A percentile compares a stretch with the other conserved stretches of the same genome.
Conservation (phyloP, 2,113 vertebrate genomes). For the Phrynocephalus versicolor region DNA sequence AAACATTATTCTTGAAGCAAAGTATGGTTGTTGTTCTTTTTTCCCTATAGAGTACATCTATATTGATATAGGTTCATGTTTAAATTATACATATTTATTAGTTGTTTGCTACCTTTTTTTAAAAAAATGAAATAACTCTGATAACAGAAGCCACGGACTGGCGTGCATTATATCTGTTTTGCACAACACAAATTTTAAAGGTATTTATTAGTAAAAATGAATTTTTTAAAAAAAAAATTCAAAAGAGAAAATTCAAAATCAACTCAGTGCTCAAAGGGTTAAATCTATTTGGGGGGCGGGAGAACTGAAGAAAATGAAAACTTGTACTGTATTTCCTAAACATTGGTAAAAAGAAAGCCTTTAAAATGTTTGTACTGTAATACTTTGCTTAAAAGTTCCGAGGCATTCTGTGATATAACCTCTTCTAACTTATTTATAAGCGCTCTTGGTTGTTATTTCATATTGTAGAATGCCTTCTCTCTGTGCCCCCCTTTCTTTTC, state of each 20-base stretch:
- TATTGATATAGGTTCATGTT: slow-evolving; percentile 84
- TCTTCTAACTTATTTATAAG: slow-evolving; percentile 91
- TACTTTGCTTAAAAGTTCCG: slow-evolving; percentile 94
- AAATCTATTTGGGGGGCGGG: slow-evolving; percentile 83
- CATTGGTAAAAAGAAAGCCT: slow-evolving; percentile 81
- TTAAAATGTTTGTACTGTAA: slow-evolving; percentile 95
- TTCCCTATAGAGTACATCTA: slow-evolving; percentile 84
- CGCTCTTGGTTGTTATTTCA: slow-evolving; percentile 88
- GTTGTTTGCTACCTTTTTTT: slow-evolving; percentile 69
- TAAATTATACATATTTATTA: slow-evolving; percentile 89
- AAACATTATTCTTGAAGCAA: slow-evolving; percentile 84
- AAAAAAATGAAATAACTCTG: slow-evolving; percentile 60
- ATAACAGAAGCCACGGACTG: slow-evolving; percentile 70
- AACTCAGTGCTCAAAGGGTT: slow-evolving; percentile 98
- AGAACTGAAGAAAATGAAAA: slow-evolving; percentile 53
- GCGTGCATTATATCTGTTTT: slow-evolving; percentile 86
- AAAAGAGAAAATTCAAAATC: slow-evolving; percentile 71
- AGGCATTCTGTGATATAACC: slow-evolving; percentile 90
- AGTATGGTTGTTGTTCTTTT: slow-evolving; percentile 76
- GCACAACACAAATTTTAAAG: slow-evolving; percentile 90
- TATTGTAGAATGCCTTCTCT: slow-evolving; percentile 89
- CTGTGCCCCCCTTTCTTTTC: slow-evolving; percentile 73
- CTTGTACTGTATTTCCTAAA: slow-evolving; percentile 94
- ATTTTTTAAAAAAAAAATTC: slow-evolving; percentile 36
- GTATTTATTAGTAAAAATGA: slow-evolving; percentile 80